Evolutionary conservation across 2,113 vertebrate species (phyloP), one percentile per base, ranked within the genome.

Genomic region (Myiopsitta monachus): DNA sequence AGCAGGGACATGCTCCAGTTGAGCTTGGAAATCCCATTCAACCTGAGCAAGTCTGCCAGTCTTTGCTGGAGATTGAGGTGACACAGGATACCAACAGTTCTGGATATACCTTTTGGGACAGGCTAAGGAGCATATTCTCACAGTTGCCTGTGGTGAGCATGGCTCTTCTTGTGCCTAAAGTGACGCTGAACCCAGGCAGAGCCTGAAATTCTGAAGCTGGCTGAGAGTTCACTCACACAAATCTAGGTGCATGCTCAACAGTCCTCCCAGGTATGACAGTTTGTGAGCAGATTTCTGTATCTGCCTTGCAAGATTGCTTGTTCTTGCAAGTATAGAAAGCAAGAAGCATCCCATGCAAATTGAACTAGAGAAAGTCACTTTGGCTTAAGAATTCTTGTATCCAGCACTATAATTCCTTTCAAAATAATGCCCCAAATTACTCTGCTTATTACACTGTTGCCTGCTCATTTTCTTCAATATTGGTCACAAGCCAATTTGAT

Each of bases 391-490:
- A 89, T 88, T 75, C 83, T 81, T 44, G 27, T 63, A 92, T 73
- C 24, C 75, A 89, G 39, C 2, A 2, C 6, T 85, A 89, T 43
- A 80, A 61, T 64, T 57, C 30, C 61, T 88, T 92, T 79, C 52
- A 89, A 91, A 95, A 81, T 85, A 18, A 80, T 27, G 30, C 47
- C 21, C 46, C 64, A 36, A 38, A 55, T 33, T 54, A 27, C 11
- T 10, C 30, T 31, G 31, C 12, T 61, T 47, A 46, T 92, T 97
- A 98, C 87, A 98, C 52, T 36, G 88, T 97, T 22, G 97, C 98
- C 5, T 98, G 96, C 90, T 99, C 99, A 63, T 99, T 99, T 97
- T 99, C 97, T 96, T 99, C 99, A 43, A 99, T 99, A 92, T 99
- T 99, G 55, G 97, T 97, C 79, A 99, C 97, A 59, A 99, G 98